A percentile compares a stretch with the other conserved stretches of the same genome.
These are phyloP conservation scores for Poecile montanus DNA, from an alignment of 2,797 vertebrate species.

Conservation along the genomic window DNA sequence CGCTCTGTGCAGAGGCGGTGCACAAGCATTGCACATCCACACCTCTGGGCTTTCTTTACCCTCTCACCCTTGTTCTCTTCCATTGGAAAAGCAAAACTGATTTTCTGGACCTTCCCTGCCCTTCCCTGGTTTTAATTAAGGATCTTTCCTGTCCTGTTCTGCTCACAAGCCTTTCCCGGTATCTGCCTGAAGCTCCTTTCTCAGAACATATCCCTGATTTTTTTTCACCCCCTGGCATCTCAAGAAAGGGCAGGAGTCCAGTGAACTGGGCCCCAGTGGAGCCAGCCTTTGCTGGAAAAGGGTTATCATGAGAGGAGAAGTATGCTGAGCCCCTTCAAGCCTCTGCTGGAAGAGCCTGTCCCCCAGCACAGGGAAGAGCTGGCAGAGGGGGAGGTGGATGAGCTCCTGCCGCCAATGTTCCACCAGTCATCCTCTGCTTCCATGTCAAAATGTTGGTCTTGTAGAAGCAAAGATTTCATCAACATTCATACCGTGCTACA, in stretches of 20 bases:
- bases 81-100: not conserved
- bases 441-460: not conserved
- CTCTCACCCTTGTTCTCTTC: not conserved
- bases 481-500: rapidly evolving
- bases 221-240: not conserved
- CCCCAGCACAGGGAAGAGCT: rapidly evolving
- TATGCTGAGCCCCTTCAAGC: not conserved
- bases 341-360: not conserved
- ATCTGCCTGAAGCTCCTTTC: not conserved
- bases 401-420: not conserved
- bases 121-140: not conserved
- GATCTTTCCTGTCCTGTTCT: not conserved
- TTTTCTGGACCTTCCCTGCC: not conserved
- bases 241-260: not conserved
- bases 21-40: rapidly evolving
- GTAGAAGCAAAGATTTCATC: not conserved
- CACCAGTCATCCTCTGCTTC: not conserved
- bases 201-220: not conserved
- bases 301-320: not conserved
- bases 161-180: rapidly evolving
- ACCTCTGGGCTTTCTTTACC: not conserved
- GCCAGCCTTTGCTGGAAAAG: not conserved
- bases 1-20: rapidly evolving
- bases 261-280: not conserved
- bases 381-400: not conserved